Percentiles rank a stretch among this genome's conserved stretches.
These are phyloP conservation scores for Phalacrocorax carbo DNA, from an alignment of 2,113 vertebrate species.

Conservation along the genomic window DNA sequence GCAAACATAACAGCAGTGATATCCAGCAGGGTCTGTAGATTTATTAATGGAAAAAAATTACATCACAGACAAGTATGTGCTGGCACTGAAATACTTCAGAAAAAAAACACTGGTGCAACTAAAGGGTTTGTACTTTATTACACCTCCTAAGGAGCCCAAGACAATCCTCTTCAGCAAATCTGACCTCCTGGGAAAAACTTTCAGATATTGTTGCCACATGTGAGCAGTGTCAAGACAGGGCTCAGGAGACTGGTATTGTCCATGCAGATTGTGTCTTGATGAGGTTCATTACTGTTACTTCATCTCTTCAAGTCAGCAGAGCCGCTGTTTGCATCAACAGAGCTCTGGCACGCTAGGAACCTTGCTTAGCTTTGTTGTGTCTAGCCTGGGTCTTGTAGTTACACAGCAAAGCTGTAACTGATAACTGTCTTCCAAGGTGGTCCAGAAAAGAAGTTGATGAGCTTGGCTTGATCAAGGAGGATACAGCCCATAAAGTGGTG, in stretches of 20 bases:
- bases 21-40: neutral
- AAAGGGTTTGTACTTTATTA: neutral
- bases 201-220: neutral
- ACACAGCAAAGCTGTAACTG: neutral
- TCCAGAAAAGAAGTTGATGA: neutral
- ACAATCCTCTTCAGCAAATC: neutral
- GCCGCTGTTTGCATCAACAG: neutral
- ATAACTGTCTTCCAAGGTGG: neutral
- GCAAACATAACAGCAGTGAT: neutral
- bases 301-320: neutral
- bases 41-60: conserved; percentile 47
- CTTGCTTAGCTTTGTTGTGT: neutral
- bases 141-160: neutral
- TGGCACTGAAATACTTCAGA: neutral
- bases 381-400: neutral
- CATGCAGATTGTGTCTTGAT: neutral
- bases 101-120: neutral
- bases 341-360: neutral
- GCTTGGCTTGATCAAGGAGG: neutral
- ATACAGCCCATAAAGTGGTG: neutral
- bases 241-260: neutral
- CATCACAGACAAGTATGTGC: conserved; percentile 3
- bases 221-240: neutral
- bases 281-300: neutral
- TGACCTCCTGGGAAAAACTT: neutral